A percentile compares a stretch with the other conserved stretches of the same genome.
Conservation (phyloP, 2,113 vertebrate genomes). For the Phalacrocorax carbo region DNA sequence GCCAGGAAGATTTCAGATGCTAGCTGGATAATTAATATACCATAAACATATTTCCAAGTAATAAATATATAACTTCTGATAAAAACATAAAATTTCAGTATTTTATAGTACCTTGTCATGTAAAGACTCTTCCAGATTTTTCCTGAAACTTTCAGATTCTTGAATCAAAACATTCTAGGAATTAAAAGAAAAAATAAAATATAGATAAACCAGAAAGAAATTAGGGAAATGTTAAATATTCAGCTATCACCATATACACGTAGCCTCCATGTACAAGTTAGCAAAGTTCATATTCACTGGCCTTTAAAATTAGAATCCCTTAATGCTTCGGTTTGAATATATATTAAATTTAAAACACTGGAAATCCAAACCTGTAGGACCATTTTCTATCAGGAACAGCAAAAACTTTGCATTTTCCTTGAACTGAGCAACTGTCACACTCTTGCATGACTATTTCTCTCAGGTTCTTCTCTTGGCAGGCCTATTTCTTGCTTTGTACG, state of each 20-base stretch:
- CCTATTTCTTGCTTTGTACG: neutral
- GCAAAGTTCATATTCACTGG: neutral
- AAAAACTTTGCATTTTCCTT: neutral
- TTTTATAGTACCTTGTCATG: constrained; percentile 89
- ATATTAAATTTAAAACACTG: neutral
- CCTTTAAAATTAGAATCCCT: neutral
- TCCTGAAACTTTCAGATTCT: constrained; percentile 94
- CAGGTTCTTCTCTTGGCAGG: neutral
- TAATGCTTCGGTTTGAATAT: neutral
- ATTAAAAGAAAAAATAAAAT: neutral
- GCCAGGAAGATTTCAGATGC: neutral
- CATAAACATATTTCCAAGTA: neutral
- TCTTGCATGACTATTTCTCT: neutral
- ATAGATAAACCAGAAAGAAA: neutral
- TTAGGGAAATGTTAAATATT: neutral
- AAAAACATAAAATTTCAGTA: neutral
- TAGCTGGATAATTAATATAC: neutral
- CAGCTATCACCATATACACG: neutral
- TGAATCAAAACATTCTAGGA: constrained; percentile 94
- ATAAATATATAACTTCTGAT: neutral
- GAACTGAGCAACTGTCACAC: neutral
- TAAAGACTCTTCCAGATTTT: constrained; percentile 96
- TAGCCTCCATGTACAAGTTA: neutral
- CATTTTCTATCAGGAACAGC: neutral
- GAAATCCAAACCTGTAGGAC: neutral